These are phyloP conservation scores for Pomacea maculata DNA, from an alignment of 1,140 invertebrate species.

Conservation along the genomic window DNA sequence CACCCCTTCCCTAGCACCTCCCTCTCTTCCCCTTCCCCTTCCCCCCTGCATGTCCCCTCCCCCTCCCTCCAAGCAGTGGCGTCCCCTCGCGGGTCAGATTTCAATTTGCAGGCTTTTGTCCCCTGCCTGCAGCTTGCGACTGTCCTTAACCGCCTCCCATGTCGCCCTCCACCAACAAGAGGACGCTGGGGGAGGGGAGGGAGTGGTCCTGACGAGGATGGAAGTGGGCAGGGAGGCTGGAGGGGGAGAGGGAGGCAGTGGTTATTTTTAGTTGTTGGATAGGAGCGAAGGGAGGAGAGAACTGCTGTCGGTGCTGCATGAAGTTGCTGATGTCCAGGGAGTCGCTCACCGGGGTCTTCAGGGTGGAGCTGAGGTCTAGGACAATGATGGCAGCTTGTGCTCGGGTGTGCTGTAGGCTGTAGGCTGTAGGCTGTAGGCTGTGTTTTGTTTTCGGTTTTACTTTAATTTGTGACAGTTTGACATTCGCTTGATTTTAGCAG, in stretches of 20 bases:
- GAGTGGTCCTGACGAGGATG: neutral
- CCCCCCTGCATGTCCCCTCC: neutral
- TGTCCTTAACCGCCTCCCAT: constrained; percentile 3
- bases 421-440: too few relatives aligned
- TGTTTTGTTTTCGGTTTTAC: too few relatives aligned
- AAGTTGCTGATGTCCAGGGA: too few relatives aligned
- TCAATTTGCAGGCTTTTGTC: constrained; percentile 14
- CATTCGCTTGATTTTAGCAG: too few relatives aligned
- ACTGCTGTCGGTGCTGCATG: neutral
- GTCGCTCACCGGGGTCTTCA: too few relatives aligned
- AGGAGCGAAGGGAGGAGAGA: constrained; percentile 12
- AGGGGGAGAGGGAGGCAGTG: too few relatives aligned
- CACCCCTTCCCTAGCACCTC: neutral
- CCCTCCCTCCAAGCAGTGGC: constrained; percentile 1
- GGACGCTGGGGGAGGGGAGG: neutral
- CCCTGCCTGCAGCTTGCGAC: neutral
- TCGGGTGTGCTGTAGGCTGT: too few relatives aligned
- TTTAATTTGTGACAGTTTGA: too few relatives aligned
- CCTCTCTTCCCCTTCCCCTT: neutral
- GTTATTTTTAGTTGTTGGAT: neutral
- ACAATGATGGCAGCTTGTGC: too few relatives aligned
- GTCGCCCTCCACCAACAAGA: neutral
- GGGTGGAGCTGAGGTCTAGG: too few relatives aligned
- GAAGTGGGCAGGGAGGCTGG: neutral
- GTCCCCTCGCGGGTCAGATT: constrained; percentile 4